phyloP scores from a whole-genome alignment of 2,113 vertebrate genomes.

The Ciconia boyciana region DNA sequence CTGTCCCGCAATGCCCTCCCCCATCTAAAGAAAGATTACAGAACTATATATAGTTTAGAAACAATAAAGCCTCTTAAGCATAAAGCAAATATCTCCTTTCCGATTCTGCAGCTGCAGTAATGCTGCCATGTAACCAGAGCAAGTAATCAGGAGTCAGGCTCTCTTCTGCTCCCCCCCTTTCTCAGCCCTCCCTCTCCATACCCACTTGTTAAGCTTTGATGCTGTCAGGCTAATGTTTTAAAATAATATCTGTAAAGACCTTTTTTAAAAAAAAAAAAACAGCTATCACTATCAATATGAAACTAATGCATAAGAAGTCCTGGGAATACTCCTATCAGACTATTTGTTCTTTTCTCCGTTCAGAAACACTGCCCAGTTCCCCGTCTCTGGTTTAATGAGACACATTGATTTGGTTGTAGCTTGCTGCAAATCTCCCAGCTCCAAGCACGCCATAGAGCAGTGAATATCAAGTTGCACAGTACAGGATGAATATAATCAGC shows the following conservation, averaged over 20 bases:
- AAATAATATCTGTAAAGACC: background rate
- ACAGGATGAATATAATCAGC: background rate
- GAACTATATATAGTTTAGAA: conserved; percentile 65
- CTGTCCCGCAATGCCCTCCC: background rate
- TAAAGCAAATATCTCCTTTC: conserved; percentile 35
- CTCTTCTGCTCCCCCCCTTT: background rate
- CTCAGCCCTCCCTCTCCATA: background rate
- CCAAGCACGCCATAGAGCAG: background rate
- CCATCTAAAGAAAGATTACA: conserved; percentile 35
- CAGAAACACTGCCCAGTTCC: background rate
- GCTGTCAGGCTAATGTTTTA: background rate
- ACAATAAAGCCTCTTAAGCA: conserved; percentile 54
- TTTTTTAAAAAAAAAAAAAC: background rate
- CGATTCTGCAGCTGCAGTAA: conserved; percentile 2
- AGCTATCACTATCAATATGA: background rate
- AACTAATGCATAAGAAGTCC: background rate
- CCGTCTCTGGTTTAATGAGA: background rate
- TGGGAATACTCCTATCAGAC: background rate
- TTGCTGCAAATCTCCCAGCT: background rate
- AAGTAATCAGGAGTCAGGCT: background rate
- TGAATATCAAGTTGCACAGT: conserved; percentile 2
- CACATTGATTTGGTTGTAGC: background rate
- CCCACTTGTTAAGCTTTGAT: background rate
- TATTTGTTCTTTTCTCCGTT: background rate
- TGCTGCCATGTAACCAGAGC: background rate